Percentiles rank a stretch among this genome's conserved stretches.
Evolutionary conservation across 2,888 invertebrate species (phyloP).

Genomic region (Napeogenes inachia): DNA sequence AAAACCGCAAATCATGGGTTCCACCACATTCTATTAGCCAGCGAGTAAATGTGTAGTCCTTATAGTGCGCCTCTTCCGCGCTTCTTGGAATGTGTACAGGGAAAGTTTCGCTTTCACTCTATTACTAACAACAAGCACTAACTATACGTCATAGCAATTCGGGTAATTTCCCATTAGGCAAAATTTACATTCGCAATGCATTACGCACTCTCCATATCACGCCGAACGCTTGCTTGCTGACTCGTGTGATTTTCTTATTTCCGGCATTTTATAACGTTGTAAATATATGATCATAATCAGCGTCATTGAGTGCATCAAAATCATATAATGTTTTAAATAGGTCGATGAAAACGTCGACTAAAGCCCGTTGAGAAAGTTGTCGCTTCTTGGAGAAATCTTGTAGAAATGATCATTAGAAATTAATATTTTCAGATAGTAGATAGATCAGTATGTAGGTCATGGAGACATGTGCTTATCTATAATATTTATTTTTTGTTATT

Average conservation of each 20-base stretch:
- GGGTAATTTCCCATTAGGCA: constrained; percentile 29
- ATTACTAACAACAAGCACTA: constrained; percentile 36
- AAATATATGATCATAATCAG: constrained; percentile 33
- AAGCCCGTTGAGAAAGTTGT: constrained; percentile 2
- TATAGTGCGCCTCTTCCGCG: constrained; percentile 49
- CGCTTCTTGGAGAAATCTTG: constrained; percentile 5
- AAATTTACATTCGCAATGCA: constrained; percentile 64
- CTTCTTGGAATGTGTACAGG: constrained; percentile 43
- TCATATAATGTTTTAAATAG: constrained; percentile 25
- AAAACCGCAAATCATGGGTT: constrained; percentile 57
- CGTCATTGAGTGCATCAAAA: constrained; percentile 29
- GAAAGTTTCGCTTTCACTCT: constrained; percentile 63
- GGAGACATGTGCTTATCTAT: background rate
- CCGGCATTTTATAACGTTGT: constrained; percentile 49
- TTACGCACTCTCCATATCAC: constrained; percentile 48
- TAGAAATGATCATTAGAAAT: constrained; percentile 1
- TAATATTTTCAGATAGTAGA: constrained; percentile 3
- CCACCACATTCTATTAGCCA: constrained; percentile 51
- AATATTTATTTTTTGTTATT: background rate
- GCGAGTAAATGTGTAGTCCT: constrained; percentile 43
- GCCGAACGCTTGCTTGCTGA: constrained; percentile 68
- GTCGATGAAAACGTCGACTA: constrained; percentile 9
- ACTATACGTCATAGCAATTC: constrained; percentile 29
- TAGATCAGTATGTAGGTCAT: constrained; percentile 5
- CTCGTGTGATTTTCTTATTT: constrained; percentile 54